phyloP scores from a whole-genome alignment of 2,888 invertebrate species.

The Lithodes maja region DNA sequence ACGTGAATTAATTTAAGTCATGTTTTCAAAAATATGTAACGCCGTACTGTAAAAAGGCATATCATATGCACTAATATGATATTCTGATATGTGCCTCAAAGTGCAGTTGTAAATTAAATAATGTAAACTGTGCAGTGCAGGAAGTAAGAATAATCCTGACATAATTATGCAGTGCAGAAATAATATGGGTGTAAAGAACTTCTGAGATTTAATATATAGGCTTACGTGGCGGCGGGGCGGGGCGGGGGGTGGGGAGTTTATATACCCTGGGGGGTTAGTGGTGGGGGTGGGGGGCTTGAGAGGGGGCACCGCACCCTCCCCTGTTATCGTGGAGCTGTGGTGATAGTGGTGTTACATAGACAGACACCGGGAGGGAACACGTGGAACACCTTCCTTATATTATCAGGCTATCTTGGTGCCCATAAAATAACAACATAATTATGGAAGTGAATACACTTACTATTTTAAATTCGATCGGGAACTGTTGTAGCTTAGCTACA shows the following conservation, averaged over 20 bases:
- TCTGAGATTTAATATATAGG: not conserved
- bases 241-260: not conserved
- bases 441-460: not conserved
- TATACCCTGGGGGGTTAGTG: slow-evolving; percentile 1
- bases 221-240: not conserved
- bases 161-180: slow-evolving; percentile 1
- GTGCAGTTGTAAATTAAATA: not conserved
- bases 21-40: too few species aligned
- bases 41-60: too few species aligned
- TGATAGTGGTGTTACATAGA: not conserved
- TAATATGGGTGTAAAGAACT: not conserved
- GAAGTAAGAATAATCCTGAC: not conserved
- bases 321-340: slow-evolving; percentile 1
- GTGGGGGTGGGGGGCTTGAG: not conserved
- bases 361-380: not conserved
- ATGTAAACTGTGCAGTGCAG: not conserved
- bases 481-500: too few species aligned
- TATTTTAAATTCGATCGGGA: too few species aligned
- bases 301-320: slow-evolving; percentile 1
- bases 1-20: too few species aligned
- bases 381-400: not conserved
- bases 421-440: not conserved
- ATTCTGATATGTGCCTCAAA: not conserved
- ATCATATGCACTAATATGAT: too few species aligned
- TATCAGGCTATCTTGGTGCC: not conserved